phyloP scores from a whole-genome alignment of 2,888 invertebrate species.

The Limenitis camilla region DNA sequence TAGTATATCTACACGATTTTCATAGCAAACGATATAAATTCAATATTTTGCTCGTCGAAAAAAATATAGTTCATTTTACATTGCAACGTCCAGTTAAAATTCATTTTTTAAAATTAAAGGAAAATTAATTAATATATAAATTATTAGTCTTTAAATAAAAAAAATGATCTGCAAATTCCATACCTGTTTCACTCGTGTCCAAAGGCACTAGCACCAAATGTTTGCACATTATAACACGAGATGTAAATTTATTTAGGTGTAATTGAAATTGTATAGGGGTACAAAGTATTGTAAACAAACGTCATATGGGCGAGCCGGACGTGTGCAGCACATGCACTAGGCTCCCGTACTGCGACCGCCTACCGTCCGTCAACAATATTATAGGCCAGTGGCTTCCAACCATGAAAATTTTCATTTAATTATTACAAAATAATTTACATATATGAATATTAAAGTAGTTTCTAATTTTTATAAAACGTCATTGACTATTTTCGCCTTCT shows the following conservation, averaged over 20 bases:
- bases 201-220: conserved; percentile 51
- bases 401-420: neutral
- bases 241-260: neutral
- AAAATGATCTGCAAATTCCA: conserved; percentile 27
- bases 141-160: neutral
- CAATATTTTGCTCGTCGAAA: too few relatives aligned
- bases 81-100: too few relatives aligned
- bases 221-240: conserved; percentile 45
- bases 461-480: too few relatives aligned
- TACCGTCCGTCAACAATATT: conserved; percentile 15
- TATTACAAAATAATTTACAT: too few relatives aligned
- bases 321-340: conserved; percentile 17
- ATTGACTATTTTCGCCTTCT: too few relatives aligned
- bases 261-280: neutral
- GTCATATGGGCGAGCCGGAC: conserved; percentile 4
- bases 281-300: neutral
- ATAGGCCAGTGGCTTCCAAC: conserved; percentile 19
- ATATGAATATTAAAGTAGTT: too few relatives aligned
- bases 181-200: conserved; percentile 48
- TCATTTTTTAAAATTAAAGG: too few relatives aligned
- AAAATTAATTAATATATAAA: too few relatives aligned
- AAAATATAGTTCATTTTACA: too few relatives aligned
- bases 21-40: too few relatives aligned
- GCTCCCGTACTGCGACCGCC: conserved; percentile 20
- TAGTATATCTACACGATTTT: too few relatives aligned